Conservation (phyloP, 1,140 invertebrate species). For the Parasteatoda tepidariorum region DNA sequence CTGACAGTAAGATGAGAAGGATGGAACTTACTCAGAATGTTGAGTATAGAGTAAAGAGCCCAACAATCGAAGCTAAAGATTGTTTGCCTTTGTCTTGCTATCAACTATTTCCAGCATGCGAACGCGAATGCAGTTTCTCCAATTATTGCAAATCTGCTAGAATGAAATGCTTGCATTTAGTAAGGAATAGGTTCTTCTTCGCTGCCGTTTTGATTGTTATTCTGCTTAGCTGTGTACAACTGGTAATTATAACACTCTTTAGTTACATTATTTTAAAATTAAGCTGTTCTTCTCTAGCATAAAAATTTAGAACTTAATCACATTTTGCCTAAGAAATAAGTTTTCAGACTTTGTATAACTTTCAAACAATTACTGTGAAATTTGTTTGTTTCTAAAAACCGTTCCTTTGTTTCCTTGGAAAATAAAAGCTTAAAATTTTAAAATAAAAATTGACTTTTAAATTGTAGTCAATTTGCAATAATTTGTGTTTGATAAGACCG, state of each 20-base stretch:
- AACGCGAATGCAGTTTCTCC: conserved; percentile 29
- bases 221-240: conserved; percentile 11
- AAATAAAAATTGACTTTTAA: no score
- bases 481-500: no score
- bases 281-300: no score
- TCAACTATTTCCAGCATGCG: conserved; percentile 6
- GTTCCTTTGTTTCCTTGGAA: no score
- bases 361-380: no score
- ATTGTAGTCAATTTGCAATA: no score
- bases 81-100: conserved; percentile 35
- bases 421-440: no score
- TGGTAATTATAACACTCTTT: conserved; percentile 14
- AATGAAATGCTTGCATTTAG: background rate
- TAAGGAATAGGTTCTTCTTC: conserved; percentile 27
- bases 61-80: background rate
- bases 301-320: no score
- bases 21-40: conserved; percentile 11
- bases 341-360: no score
- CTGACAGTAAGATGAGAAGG: conserved; percentile 29
- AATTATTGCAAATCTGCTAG: background rate
- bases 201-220: conserved; percentile 11
- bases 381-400: no score
- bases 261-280: no score
- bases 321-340: no score
- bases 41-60: conserved; percentile 19